A percentile compares a stretch with the other conserved stretches of the same genome.
These are phyloP conservation scores for Caenorhabditis sp. DNA, from an alignment of 2,888 invertebrate genomes.

Conservation along the genomic window DNA sequence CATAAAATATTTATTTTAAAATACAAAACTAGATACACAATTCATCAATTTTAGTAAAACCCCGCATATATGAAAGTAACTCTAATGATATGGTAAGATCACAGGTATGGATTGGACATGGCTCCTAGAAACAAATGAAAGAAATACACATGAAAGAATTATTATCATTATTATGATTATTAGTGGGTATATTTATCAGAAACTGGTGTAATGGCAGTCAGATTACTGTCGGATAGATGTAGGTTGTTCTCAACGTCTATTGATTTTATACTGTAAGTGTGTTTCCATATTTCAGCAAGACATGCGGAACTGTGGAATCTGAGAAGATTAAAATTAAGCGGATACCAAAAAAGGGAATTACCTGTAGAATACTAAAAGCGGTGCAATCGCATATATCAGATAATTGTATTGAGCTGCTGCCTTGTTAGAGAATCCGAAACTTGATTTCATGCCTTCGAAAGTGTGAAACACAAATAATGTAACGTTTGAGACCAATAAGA, in stretches of 20 bases:
- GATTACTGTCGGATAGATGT: conserved; percentile 27
- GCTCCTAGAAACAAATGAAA: not conserved
- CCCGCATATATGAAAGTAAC: conserved; percentile 1
- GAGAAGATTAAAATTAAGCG: too few relatives aligned
- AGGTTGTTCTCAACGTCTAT: conserved; percentile 23
- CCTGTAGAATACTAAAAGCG: conserved; percentile 68
- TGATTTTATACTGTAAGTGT: conserved; percentile 50
- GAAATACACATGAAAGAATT: not conserved
- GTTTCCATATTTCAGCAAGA: conserved; percentile 61
- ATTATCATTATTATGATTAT: too few relatives aligned
- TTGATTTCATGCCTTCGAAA: conserved; percentile 63
- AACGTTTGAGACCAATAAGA: conserved; percentile 67
- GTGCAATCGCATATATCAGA: conserved; percentile 66
- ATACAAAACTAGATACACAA: not conserved
- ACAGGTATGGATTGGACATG: conserved; percentile 2
- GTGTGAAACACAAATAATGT: conserved; percentile 66
- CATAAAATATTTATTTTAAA: not conserved
- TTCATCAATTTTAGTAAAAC: not conserved
- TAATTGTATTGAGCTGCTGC: conserved; percentile 52
- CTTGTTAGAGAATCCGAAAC: conserved; percentile 46
- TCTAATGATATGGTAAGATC: not conserved
- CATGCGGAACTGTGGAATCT: conserved; percentile 61
- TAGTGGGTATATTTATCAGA: conserved; percentile 13
- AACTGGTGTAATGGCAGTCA: conserved; percentile 37
- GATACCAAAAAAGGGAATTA: too few relatives aligned